A percentile compares a stretch with the other conserved stretches of the same genome.
These are phyloP conservation scores for Malachius bipustulatus DNA, from an alignment of 2,888 invertebrate species.

Conservation along the genomic window DNA sequence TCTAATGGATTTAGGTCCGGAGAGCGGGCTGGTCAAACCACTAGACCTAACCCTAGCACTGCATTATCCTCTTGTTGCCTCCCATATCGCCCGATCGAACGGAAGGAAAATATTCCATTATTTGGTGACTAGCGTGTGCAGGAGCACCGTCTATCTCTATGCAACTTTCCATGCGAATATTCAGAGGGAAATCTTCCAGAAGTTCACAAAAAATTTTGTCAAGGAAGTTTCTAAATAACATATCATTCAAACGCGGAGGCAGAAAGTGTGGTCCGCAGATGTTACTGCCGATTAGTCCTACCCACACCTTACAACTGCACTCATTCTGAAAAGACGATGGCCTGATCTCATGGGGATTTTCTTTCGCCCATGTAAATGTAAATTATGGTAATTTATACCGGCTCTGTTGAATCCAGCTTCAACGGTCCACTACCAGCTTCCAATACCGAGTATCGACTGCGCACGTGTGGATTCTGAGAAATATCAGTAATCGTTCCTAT, in stretches of 20 bases:
- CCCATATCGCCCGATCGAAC: background rate
- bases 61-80: background rate
- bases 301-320: background rate
- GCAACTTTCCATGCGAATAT: background rate
- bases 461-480: too few species aligned
- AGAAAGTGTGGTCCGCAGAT: slow-evolving; percentile 1
- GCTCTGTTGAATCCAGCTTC: too few species aligned
- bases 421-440: too few species aligned
- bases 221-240: background rate
- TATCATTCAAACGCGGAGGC: background rate
- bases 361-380: too few species aligned
- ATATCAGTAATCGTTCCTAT: too few species aligned
- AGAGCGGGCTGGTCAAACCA: background rate
- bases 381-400: too few species aligned
- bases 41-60: background rate
- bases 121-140: background rate
- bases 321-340: too few species aligned
- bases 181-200: background rate
- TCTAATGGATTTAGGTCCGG: slow-evolving; percentile 1
- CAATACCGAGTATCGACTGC: too few species aligned
- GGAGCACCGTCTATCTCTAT: slow-evolving; percentile 1
- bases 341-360: too few species aligned
- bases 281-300: background rate
- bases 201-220: background rate
- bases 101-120: background rate